Evolutionary conservation across 2,888 invertebrate species (phyloP).

Genomic region (Drosophila antonietae): DNA sequence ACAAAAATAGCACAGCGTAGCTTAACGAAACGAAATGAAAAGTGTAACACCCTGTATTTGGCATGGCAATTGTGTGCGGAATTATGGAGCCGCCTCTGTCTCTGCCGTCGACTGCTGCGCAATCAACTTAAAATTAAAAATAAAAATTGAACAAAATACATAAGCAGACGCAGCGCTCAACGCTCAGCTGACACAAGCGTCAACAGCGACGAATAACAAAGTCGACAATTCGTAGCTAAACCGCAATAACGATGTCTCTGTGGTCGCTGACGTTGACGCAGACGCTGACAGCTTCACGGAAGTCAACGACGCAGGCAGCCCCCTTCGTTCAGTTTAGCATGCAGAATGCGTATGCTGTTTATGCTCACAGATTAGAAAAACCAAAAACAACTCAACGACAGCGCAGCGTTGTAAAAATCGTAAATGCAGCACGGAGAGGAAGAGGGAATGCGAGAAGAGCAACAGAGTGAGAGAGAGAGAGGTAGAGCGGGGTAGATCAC

Average conservation of each 20-base stretch:
- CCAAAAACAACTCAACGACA: slow-evolving; percentile 10
- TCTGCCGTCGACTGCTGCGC: slow-evolving; percentile 39
- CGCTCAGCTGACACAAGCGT: slow-evolving; percentile 39
- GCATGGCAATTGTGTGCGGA: slow-evolving; percentile 73
- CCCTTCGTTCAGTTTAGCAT: slow-evolving; percentile 41
- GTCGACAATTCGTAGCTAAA: slow-evolving; percentile 58
- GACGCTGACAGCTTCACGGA: slow-evolving; percentile 44
- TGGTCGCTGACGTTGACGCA: neutral
- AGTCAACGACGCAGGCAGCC: slow-evolving; percentile 29
- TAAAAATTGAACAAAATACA: slow-evolving; percentile 35
- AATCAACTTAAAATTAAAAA: slow-evolving; percentile 49
- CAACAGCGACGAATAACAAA: slow-evolving; percentile 54
- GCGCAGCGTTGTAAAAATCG: slow-evolving; percentile 31
- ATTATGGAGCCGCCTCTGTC: slow-evolving; percentile 49
- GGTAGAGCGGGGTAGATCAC: neutral
- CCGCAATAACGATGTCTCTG: slow-evolving; percentile 48
- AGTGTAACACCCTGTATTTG: slow-evolving; percentile 70
- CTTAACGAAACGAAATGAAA: slow-evolving; percentile 46
- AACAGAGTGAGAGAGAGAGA: neutral
- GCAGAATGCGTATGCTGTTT: slow-evolving; percentile 54
- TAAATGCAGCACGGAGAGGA: slow-evolving; percentile 21
- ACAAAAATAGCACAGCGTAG: slow-evolving; percentile 53
- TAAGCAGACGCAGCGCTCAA: slow-evolving; percentile 33
- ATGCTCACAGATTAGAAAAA: slow-evolving; percentile 46
- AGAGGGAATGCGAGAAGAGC: neutral